These are phyloP conservation scores for Frankliniella fusca DNA, from an alignment of 2,888 invertebrate species.

Conservation along the genomic window DNA sequence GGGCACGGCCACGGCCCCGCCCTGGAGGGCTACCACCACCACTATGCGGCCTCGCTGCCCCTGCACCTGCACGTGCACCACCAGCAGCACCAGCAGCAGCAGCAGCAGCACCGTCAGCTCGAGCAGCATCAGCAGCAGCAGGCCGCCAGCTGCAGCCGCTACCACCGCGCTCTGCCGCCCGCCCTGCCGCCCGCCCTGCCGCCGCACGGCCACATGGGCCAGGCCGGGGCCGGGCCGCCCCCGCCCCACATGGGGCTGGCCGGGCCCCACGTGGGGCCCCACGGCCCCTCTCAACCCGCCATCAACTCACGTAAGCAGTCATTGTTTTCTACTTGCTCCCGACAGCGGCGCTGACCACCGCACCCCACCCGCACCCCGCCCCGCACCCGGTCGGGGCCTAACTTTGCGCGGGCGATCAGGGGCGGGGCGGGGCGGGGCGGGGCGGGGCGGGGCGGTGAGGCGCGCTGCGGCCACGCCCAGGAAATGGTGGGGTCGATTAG, in stretches of 20 bases:
- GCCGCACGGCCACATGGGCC: not conserved
- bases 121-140: conserved; percentile 6
- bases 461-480: not conserved
- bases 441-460: not conserved
- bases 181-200: not conserved
- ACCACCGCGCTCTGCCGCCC: not conserved
- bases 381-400: not conserved
- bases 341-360: not conserved
- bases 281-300: not conserved
- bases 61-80: conserved; percentile 11
- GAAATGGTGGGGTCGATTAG: not conserved
- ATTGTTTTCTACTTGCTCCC: conserved; percentile 1
- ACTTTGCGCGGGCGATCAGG: not conserved
- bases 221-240: not conserved
- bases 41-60: not conserved
- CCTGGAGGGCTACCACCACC: conserved; percentile 25
- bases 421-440: not conserved
- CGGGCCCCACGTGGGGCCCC: not conserved
- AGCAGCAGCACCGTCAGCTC: not conserved
- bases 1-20: not conserved
- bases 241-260: not conserved
- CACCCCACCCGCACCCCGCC: not conserved
- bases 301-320: conserved; percentile 24
- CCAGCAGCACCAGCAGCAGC: not conserved
- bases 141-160: not conserved